Percentiles rank a stretch among this genome's conserved stretches.
These are phyloP conservation scores for Ascaphus truei DNA, from an alignment of 2,113 vertebrate genomes.

Conservation along the genomic window DNA sequence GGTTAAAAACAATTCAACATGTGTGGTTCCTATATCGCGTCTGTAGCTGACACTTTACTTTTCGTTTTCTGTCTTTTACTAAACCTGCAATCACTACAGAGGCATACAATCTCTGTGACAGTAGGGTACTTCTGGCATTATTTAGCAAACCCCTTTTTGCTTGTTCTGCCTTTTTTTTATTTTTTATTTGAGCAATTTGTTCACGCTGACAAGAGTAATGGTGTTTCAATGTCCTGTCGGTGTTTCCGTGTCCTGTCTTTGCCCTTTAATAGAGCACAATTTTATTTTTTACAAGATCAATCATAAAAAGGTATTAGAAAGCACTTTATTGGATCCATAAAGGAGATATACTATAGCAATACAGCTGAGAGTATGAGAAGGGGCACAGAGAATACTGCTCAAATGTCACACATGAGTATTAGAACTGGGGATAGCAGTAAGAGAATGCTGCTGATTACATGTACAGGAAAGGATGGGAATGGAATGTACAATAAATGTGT, in stretches of 20 bases:
- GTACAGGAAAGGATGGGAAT: too few relatives aligned
- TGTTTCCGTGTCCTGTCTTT: background rate
- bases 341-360: slow-evolving; percentile 1
- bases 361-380: background rate
- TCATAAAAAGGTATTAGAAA: background rate
- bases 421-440: background rate
- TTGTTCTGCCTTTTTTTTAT: background rate
- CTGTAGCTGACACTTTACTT: too few relatives aligned
- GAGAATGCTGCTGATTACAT: background rate
- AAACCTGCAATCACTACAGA: background rate
- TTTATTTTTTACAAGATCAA: background rate
- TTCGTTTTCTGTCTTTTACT: too few relatives aligned
- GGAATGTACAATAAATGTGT: too few relatives aligned
- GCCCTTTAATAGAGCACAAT: slow-evolving; percentile 7
- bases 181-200: background rate
- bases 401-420: background rate
- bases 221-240: background rate
- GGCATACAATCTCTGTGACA: background rate
- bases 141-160: background rate
- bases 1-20: too few relatives aligned
- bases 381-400: background rate
- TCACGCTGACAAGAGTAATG: background rate
- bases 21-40: too few relatives aligned
- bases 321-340: background rate
- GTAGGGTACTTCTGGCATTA: background rate